A percentile compares a stretch with the other conserved stretches of the same genome.
Conservation (phyloP, 2,888 invertebrate species). For the Coelogynopora nodosa region DNA sequence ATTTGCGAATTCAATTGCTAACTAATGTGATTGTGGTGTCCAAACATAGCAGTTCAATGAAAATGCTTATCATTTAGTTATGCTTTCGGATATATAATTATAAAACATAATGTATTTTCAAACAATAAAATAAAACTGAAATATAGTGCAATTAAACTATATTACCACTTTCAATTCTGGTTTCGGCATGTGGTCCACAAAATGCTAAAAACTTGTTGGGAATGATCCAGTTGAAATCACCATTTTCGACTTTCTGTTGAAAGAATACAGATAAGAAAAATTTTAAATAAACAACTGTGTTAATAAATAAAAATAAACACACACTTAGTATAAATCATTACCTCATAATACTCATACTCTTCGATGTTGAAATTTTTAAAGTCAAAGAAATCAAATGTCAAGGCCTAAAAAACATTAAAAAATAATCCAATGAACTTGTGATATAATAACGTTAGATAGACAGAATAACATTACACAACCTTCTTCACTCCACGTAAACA, state of each 20-base stretch:
- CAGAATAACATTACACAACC: constrained; percentile 48
- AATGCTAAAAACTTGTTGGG: constrained; percentile 94
- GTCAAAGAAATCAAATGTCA: constrained; percentile 81
- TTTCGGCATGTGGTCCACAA: constrained; percentile 89
- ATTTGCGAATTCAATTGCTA: too few relatives aligned
- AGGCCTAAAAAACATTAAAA: constrained; percentile 65
- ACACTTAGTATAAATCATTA: constrained; percentile 61
- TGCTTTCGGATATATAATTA: too few relatives aligned
- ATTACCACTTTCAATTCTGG: constrained; percentile 77
- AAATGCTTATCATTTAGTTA: too few relatives aligned
- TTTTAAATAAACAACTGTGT: not conserved
- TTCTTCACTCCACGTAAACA: constrained; percentile 78
- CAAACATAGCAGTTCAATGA: too few relatives aligned
- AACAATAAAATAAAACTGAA: too few relatives aligned
- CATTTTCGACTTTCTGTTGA: constrained; percentile 68
- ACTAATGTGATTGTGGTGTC: too few relatives aligned
- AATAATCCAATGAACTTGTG: not conserved
- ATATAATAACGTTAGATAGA: constrained; percentile 46
- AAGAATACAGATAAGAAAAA: not conserved
- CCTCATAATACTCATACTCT: constrained; percentile 93
- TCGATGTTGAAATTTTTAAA: constrained; percentile 87
- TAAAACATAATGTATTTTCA: too few relatives aligned
- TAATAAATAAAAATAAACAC: not conserved
- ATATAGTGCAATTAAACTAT: too few relatives aligned
- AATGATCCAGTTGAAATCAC: constrained; percentile 97